phyloP scores from a whole-genome alignment of 2,888 invertebrate species.

The Volucella inflata region DNA sequence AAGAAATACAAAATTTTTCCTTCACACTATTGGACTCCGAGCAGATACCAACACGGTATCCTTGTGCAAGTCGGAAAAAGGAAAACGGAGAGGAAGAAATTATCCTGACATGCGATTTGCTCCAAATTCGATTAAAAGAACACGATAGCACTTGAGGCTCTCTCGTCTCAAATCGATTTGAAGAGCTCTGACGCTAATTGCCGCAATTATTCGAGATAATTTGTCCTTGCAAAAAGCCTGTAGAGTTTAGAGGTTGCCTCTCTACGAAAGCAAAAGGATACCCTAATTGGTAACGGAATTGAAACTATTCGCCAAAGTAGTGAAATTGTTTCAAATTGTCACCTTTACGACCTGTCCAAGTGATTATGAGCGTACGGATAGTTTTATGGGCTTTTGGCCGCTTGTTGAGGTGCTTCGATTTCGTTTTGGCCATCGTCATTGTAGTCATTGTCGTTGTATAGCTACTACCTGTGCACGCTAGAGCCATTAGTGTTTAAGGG shows the following conservation, averaged over 20 bases:
- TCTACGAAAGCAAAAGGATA: neutral
- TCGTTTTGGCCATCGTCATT: constrained; percentile 3
- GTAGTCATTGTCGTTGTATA: too few relatives aligned
- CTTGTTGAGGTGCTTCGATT: constrained; percentile 34
- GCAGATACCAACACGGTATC: neutral
- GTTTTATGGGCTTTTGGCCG: constrained; percentile 44
- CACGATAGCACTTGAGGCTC: constrained; percentile 38
- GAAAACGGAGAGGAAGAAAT: constrained; percentile 1
- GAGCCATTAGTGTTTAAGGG: constrained; percentile 49
- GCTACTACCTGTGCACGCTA: constrained; percentile 11
- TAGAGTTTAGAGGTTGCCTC: neutral
- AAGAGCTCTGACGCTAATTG: constrained; percentile 50
- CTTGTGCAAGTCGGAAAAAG: neutral
- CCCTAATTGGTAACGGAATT: constrained; percentile 45
- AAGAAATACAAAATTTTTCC: constrained; percentile 18
- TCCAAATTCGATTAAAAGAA: constrained; percentile 56
- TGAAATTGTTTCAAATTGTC: constrained; percentile 74
- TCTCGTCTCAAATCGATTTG: constrained; percentile 42
- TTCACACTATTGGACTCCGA: neutral
- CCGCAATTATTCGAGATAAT: constrained; percentile 62
- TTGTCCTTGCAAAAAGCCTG: constrained; percentile 27
- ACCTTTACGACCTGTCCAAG: constrained; percentile 72
- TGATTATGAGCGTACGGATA: constrained; percentile 59
- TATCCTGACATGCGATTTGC: constrained; percentile 61
- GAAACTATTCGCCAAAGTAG: constrained; percentile 49